Percentiles rank a stretch among this genome's conserved stretches.
These are phyloP conservation scores for Rhynchomys soricoides DNA, from an alignment of 2,113 vertebrate genomes.

Conservation along the genomic window DNA sequence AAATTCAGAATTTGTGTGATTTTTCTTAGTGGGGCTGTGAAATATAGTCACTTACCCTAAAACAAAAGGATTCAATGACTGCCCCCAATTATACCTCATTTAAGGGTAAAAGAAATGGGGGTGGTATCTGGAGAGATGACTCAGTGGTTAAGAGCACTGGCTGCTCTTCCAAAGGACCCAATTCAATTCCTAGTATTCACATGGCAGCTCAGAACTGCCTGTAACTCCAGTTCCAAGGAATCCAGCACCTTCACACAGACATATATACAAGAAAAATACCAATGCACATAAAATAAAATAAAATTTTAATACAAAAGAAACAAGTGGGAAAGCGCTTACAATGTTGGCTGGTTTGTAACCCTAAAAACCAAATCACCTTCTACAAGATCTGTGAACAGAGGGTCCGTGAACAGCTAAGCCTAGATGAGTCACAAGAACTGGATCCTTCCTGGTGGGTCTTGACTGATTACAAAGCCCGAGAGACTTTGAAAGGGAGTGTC, in stretches of 20 bases:
- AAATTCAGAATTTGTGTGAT: neutral
- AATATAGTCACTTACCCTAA: neutral
- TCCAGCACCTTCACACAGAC: neutral
- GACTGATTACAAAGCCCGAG: neutral
- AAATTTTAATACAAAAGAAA: neutral
- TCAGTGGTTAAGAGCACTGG: neutral
- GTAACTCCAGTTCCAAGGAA: neutral
- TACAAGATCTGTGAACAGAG: neutral
- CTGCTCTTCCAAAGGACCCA: neutral
- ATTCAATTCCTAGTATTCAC: neutral
- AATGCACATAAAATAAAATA: neutral
- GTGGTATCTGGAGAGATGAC: neutral
- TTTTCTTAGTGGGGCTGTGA: neutral
- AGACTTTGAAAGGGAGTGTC: neutral
- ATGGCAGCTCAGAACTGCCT: neutral
- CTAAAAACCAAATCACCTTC: neutral
- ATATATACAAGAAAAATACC: neutral
- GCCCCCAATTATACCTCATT: neutral
- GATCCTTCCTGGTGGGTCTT: neutral
- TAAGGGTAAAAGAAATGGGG: neutral
- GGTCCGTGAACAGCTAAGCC: neutral
- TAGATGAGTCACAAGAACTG: neutral
- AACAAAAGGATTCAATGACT: neutral
- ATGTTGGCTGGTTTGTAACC: neutral
- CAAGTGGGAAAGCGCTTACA: neutral